Base-by-base conservation (phyloP, 2,888 invertebrate species). In the Scrobipalpa costella region DNA sequence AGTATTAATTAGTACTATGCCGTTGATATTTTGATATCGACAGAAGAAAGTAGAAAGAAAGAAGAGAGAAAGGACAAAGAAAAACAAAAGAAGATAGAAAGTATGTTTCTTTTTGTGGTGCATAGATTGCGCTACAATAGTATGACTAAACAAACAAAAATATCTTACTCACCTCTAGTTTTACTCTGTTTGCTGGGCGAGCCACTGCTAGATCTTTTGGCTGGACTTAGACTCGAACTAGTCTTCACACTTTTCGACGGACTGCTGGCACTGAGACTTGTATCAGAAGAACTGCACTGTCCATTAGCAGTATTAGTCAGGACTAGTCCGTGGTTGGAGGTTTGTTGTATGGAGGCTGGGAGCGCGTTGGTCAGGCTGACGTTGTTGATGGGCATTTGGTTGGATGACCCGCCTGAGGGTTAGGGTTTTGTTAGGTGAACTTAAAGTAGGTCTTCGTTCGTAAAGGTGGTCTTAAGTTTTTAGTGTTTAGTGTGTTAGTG, bases 211-310 rank as follows among this genome's bases (percentile, higher is more conserved):
- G 95, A 95, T 67, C 96, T 89, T 83, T 97, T 97, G 0, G 97
- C 96, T 0, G 97, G 97, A 77, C 96, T 96, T 50, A 97, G 91
- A 71, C 96, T 96, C 21, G 96, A 95, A 38, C 96, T 96, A 59
- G 97, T 97, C 79, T 97, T 96, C 11, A 96, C 94, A 83, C 96
- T 97, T 81, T 97, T 95, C 61, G 96, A 96, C 0, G 97, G 97
- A 76, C 96, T 96, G 70, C 95, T 95, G 52, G 95, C 95, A 73
- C 94, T 95, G 44, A 94, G 81, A 75, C 95, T 88, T 9, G 92
- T 92, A 71, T 92, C 92, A 0, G 91, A 91, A 0, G 92, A 92
- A 57, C 92, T 91, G 74, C 92, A 92, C 68, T 88, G 92, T 7
- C 85, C 92, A 68, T 86, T 91, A 9, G 86, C 83, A 63, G 76